Evolutionary conservation across 2,113 vertebrate species (phyloP), one percentile per base, ranked within the genome.

Genomic region (Onychorhynchus coronatus): DNA sequence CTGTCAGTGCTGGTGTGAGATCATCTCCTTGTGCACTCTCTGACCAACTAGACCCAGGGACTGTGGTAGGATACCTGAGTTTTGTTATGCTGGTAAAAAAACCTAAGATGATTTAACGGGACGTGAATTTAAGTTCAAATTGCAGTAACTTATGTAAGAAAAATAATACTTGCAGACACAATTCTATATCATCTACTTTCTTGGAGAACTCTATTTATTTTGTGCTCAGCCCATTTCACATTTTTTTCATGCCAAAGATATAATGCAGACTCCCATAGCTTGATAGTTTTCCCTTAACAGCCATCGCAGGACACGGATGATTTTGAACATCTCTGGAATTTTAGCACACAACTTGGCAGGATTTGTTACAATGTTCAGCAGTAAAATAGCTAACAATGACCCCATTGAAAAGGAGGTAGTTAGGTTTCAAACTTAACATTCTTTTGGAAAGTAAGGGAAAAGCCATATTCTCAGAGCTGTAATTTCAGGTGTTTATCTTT

Each of bases 401-500:
- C 52, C 11, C 41, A 81, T 73, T 91, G 88, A 93, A 92, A 95
- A 85, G 56, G 37, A 61, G 37, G 80, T 53, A 91, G 72, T 86
- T 91, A 76, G 31, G 44, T 78, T 93, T 93, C 85, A 92, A 65
- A 52, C 39, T 87, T 78, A 74, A 67, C 33, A 49, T 91, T 77
- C 37, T 87, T 74, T 65, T 56, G 44, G 44, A 87, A 94, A 92
- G 37, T 44, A 49, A 81, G 75, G 79, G 52, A 84, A 94, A 96
- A 71, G 5, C n/a, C 53, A 33, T 84, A 81, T 83, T 44, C 83
- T 71, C 72, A 75, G 83, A 91, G 72, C 71, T 86, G 61, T 67
- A 92, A 93, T 94, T 96, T 89, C 79, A 92, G 85, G 92, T 95
- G 88, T 95, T 93, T 93, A 81, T 93, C 85, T 96, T 86, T 90